Conservation (phyloP, 2,797 vertebrate species). For the Lacerta agilis region DNA sequence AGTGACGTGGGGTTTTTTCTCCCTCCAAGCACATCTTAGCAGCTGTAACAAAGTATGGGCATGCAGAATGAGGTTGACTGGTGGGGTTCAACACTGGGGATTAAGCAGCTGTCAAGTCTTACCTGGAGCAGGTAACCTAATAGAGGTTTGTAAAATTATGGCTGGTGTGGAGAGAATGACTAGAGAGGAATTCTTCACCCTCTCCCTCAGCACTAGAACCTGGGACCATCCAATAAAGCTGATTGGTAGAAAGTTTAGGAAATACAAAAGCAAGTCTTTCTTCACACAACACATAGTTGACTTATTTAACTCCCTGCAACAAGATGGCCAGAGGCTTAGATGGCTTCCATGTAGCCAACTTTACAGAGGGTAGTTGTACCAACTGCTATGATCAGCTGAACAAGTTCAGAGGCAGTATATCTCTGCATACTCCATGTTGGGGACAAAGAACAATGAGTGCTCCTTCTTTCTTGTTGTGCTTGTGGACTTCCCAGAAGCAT, state of each 20-base stretch:
- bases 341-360: too few relatives aligned
- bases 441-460: not conserved
- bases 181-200: not conserved
- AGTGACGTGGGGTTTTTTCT: not conserved
- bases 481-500: not conserved
- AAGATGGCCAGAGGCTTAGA: not conserved
- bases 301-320: not conserved
- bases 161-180: not conserved
- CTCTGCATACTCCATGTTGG: not conserved
- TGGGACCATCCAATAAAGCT: not conserved
- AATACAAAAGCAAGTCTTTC: not conserved
- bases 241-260: not conserved
- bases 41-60: not conserved
- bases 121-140: not conserved
- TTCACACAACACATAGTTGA: not conserved
- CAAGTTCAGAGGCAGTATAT: not conserved
- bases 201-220: not conserved
- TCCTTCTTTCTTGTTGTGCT: not conserved
- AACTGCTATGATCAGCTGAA: not conserved
- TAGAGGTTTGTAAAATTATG: not conserved
- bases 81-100: not conserved
- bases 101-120: not conserved
- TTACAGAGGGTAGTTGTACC: not conserved
- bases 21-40: not conserved
- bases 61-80: not conserved